Percentiles rank a stretch among this genome's conserved stretches.
Evolutionary conservation across 2,888 invertebrate genomes (phyloP).

Genomic region (Bruchidius siliquastri): DNA sequence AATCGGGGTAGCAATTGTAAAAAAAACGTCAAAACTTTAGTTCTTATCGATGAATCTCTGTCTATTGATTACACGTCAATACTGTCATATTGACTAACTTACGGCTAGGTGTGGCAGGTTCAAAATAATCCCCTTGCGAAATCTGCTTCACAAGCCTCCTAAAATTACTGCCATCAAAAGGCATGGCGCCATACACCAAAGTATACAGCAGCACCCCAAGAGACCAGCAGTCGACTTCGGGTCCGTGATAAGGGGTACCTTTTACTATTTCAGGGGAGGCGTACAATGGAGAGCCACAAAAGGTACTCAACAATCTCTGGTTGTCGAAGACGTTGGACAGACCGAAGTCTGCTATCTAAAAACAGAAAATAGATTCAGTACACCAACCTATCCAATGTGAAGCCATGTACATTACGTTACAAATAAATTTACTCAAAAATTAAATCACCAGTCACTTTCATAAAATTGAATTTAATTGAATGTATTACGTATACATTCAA

Average conservation of each 20-base stretch:
- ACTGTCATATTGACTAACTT: constrained; percentile 39
- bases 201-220: constrained; percentile 96
- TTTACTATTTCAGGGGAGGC: constrained; percentile 97
- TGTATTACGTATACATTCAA: too few species aligned
- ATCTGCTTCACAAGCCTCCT: constrained; percentile 95
- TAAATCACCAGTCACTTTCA: too few species aligned
- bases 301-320: constrained; percentile 79
- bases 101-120: constrained; percentile 92
- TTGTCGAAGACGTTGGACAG: constrained; percentile 95
- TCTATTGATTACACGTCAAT: too few species aligned
- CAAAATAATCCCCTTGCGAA: constrained; percentile 95
- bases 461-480: too few species aligned
- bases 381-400: too few species aligned
- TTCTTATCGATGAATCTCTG: too few species aligned
- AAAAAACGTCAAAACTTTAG: too few species aligned
- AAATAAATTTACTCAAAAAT: too few species aligned
- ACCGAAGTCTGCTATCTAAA: constrained; percentile 96
- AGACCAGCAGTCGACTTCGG: constrained; percentile 94
- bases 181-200: constrained; percentile 98
- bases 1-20: too few species aligned
- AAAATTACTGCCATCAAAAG: constrained; percentile 97
- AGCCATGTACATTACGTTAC: too few species aligned
- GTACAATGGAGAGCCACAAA: constrained; percentile 94
- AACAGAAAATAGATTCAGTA: constrained; percentile 15
- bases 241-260: constrained; percentile 94